These are phyloP conservation scores for Selene dorsalis DNA, from an alignment of 2,797 vertebrate genomes.

Conservation along the genomic window DNA sequence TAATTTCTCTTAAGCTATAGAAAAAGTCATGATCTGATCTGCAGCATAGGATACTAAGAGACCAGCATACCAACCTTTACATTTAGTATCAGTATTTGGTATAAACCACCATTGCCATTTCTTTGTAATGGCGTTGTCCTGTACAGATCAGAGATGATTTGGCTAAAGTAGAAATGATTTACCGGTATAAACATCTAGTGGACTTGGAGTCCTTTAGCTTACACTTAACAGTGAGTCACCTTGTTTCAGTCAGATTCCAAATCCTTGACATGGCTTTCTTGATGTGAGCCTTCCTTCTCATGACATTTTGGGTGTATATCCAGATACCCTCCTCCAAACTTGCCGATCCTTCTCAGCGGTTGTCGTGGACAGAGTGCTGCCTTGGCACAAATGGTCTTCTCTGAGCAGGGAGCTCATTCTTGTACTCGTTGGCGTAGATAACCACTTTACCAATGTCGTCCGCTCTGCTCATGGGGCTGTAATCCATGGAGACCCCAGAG, in stretches of 20 bases:
- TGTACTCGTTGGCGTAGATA: constrained; percentile 85
- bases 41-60: constrained; percentile 23
- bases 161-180: constrained; percentile 6
- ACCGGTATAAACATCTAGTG: constrained; percentile 10
- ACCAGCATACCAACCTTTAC: constrained; percentile 28
- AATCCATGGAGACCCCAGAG: constrained; percentile 89
- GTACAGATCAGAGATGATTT: constrained; percentile 43
- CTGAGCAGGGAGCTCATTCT: constrained; percentile 79
- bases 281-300: neutral
- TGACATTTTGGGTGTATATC: constrained; percentile 22
- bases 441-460: constrained; percentile 71
- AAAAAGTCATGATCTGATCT: constrained; percentile 20
- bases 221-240: constrained; percentile 17
- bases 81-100: constrained; percentile 37
- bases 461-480: constrained; percentile 82
- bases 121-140: constrained; percentile 9
- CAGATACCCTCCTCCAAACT: neutral
- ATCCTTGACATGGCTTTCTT: constrained; percentile 16
- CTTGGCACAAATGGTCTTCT: constrained; percentile 58
- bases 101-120: constrained; percentile 25
- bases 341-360: constrained; percentile 48
- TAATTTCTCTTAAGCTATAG: constrained; percentile 15
- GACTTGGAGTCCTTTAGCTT: constrained; percentile 50
- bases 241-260: neutral
- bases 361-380: constrained; percentile 69